Percentiles rank a stretch among this genome's conserved stretches.
Conservation (phyloP, 2,888 invertebrate species). For the Blastobasis lacticolella region DNA sequence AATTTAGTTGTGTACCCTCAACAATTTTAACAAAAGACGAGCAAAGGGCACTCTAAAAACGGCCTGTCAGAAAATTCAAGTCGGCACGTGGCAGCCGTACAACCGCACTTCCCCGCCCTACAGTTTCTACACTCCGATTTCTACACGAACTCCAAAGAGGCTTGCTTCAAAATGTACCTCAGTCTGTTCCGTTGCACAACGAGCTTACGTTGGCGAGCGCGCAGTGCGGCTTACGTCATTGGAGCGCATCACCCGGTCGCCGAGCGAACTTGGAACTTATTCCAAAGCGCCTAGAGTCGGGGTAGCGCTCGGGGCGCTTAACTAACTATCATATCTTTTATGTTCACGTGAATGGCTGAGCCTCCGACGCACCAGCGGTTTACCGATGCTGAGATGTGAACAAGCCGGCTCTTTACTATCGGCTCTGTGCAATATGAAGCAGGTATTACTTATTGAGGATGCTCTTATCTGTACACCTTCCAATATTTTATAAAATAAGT, state of each 20-base stretch:
- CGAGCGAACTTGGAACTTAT: slow-evolving; percentile 52
- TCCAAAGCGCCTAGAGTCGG: slow-evolving; percentile 32
- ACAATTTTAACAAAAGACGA: too few relatives aligned
- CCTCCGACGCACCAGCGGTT: slow-evolving; percentile 69
- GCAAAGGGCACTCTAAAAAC: too few relatives aligned
- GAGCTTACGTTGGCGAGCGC: slow-evolving; percentile 72
- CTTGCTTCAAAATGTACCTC: slow-evolving; percentile 66
- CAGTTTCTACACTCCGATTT: slow-evolving; percentile 67
- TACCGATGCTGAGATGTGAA: slow-evolving; percentile 69
- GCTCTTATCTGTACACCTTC: too few relatives aligned
- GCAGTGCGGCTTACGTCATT: slow-evolving; percentile 70
- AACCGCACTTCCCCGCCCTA: slow-evolving; percentile 32
- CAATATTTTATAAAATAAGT: too few relatives aligned
- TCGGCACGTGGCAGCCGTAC: not conserved
- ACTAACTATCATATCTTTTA: slow-evolving; percentile 69
- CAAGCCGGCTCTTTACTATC: slow-evolving; percentile 26
- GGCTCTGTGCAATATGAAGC: too few relatives aligned
- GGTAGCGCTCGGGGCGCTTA: slow-evolving; percentile 33
- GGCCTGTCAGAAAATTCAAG: not conserved
- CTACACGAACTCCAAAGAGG: slow-evolving; percentile 65
- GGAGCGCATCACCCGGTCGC: slow-evolving; percentile 41
- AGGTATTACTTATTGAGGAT: too few relatives aligned
- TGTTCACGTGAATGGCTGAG: slow-evolving; percentile 72
- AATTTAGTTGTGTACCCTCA: too few relatives aligned
- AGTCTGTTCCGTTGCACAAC: slow-evolving; percentile 67